These are phyloP conservation scores for Nerophis ophidion DNA, from an alignment of 2,113 vertebrate species.

Conservation along the genomic window DNA sequence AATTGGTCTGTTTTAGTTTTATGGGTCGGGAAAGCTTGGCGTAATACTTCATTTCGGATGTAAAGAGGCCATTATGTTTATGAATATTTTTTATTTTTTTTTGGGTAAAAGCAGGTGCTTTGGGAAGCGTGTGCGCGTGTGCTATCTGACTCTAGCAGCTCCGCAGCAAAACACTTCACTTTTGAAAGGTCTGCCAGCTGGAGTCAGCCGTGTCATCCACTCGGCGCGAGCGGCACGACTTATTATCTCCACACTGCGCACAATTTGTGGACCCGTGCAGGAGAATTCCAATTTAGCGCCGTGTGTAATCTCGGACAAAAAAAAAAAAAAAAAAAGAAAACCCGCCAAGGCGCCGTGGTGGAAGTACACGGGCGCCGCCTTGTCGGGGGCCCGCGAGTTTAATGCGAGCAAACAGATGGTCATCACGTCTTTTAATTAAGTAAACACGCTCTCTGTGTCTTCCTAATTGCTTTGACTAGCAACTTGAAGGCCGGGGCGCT, in stretches of 20 bases:
- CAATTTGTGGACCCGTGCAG: constrained; percentile 25
- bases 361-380: constrained; percentile 23
- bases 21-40: constrained; percentile 32
- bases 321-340: no score
- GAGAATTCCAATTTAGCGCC: constrained; percentile 26
- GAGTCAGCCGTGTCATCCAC: constrained; percentile 40
- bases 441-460: constrained; percentile 40
- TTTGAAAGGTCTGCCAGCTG: constrained; percentile 41
- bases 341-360: constrained; percentile 18
- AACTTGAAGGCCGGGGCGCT: constrained; percentile 40
- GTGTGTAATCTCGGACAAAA: constrained; percentile 3
- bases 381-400: constrained; percentile 43
- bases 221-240: constrained; percentile 27
- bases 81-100: constrained; percentile 53
- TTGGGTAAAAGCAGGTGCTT: constrained; percentile 45
- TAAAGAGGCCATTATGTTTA: constrained; percentile 57
- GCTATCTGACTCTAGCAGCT: constrained; percentile 26
- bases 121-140: constrained; percentile 11
- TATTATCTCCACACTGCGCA: constrained; percentile 36
- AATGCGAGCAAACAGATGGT: constrained; percentile 57
- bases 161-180: constrained; percentile 43
- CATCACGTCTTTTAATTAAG: constrained; percentile 60
- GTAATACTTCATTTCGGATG: constrained; percentile 47
- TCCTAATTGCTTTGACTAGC: constrained; percentile 47
- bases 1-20: constrained; percentile 35